Evolutionary conservation across 2,797 vertebrate genomes (phyloP), one percentile per base, ranked within the genome.

Genomic region (Triplophysa bombifrons): DNA sequence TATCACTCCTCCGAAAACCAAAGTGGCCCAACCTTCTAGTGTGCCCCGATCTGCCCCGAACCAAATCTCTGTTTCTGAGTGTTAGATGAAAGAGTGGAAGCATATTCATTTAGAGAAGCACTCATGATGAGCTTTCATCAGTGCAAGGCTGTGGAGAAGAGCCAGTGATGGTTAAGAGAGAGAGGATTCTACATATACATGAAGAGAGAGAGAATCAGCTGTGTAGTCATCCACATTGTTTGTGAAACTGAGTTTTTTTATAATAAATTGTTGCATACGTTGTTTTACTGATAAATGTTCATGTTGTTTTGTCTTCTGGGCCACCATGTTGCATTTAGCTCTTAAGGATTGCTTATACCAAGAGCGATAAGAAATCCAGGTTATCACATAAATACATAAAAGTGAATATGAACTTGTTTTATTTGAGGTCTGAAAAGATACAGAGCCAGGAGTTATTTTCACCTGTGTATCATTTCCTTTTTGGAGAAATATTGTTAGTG

Each of bases 61-160:
- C 82, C 81, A 86, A 65, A 65, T 75, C n/a, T 72, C 82, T 51
- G 75, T 81, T 48, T 79, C 50, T 72, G 19, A 11, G 55, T 11
- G 50, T 75, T 88, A 20, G 89, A 92, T 91, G 85, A 91, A 92
- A 91, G 81, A 88, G 86, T 83, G 80, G 82, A 84, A 85, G 85
- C 86, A 88, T 87, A 88, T 83, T 88, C 83, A 89, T 90, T 90
- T 89, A 86, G 84, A 83, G 78, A 82, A 87, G 84, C 76, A 80
- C 65, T 86, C 74, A 63, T 89, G 85, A 88, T 76, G 81, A 85
- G 87, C 85, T 90, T 90, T 90, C 87, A 91, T 90, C 89, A 85
- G 79, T 80, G 72, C 66, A 71, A 72, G 72, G 86, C 84, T 77
- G 61, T 75, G 25, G 3, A 77, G 75, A 68, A 30, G 76, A 86